Conservation (phyloP, 2,113 vertebrate species). For the Amia ocellicauda region DNA sequence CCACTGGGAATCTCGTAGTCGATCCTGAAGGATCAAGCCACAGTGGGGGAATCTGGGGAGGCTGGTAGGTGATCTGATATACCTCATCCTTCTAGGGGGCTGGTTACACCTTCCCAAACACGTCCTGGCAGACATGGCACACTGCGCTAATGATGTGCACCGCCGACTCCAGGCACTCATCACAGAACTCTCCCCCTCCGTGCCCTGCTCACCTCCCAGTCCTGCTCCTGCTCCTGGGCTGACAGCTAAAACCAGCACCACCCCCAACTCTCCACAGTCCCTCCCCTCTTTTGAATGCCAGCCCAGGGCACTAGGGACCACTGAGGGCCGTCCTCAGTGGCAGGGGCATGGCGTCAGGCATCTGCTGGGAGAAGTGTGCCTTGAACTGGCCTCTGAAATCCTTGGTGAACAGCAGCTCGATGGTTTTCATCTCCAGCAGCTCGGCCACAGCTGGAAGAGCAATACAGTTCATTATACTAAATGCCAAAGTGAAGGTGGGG, state of each 20-base stretch:
- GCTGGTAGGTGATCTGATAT: rapidly evolving
- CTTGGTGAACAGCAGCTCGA: not conserved
- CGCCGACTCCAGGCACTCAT: conserved; percentile 5
- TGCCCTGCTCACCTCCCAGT: not conserved
- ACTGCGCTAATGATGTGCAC: not conserved
- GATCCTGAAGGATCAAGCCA: conserved; percentile 31
- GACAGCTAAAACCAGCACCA: too few species aligned
- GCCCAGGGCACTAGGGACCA: too few species aligned
- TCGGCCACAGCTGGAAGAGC: too few species aligned
- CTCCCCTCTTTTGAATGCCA: conserved; percentile 24
- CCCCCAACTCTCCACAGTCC: not conserved
- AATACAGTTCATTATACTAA: not conserved
- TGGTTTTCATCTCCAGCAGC: not conserved
- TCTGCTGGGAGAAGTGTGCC: not conserved
- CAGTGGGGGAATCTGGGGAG: conserved; percentile 31
- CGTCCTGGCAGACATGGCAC: conserved; percentile 56
- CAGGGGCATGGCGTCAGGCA: too few species aligned
- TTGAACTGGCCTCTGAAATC: not conserved
- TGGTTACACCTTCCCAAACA: conserved; percentile 54
- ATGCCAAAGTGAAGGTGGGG: not conserved
- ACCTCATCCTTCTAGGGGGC: conserved; percentile 35
- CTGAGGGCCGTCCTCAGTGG: not conserved
- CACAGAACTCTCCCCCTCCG: conserved; percentile 39
- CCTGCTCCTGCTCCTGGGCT: not conserved
- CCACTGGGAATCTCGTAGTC: conserved; percentile 26